These are phyloP conservation scores for Onchidella celtica DNA, from an alignment of 2,888 invertebrate species.

Conservation along the genomic window DNA sequence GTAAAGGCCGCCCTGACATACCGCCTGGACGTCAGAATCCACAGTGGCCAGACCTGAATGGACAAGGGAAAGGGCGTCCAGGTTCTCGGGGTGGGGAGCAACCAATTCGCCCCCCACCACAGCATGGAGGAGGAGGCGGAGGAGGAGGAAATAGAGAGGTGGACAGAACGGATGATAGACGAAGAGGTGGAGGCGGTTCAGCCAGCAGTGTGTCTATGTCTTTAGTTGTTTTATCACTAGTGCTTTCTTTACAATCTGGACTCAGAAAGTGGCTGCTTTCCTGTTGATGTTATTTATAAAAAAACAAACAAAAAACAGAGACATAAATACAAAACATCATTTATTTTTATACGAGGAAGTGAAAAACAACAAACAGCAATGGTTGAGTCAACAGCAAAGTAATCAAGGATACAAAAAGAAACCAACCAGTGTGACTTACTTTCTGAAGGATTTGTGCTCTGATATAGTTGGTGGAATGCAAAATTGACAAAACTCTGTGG, in stretches of 20 bases:
- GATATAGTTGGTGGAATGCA: no score
- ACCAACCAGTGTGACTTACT: no score
- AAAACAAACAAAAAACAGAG: background rate
- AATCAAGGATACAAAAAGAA: no score
- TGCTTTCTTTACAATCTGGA: background rate
- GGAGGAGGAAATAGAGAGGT: background rate
- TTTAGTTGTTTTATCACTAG: background rate
- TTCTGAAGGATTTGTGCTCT: no score
- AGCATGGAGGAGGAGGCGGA: background rate
- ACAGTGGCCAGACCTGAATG: conserved; percentile 12
- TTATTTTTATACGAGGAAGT: no score
- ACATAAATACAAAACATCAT: no score
- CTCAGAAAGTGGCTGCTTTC: background rate
- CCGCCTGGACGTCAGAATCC: background rate
- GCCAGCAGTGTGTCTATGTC: background rate
- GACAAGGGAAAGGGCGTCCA: background rate
- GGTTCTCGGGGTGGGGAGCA: background rate
- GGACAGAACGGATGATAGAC: background rate
- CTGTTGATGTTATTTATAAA: background rate
- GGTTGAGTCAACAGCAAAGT: no score
- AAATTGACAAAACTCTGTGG: no score
- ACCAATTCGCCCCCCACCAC: background rate
- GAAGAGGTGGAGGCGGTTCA: background rate
- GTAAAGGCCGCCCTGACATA: background rate
- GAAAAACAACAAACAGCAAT: no score